Conservation (phyloP, 1,140 invertebrate genomes). For the Lordiphosa collinella region DNA sequence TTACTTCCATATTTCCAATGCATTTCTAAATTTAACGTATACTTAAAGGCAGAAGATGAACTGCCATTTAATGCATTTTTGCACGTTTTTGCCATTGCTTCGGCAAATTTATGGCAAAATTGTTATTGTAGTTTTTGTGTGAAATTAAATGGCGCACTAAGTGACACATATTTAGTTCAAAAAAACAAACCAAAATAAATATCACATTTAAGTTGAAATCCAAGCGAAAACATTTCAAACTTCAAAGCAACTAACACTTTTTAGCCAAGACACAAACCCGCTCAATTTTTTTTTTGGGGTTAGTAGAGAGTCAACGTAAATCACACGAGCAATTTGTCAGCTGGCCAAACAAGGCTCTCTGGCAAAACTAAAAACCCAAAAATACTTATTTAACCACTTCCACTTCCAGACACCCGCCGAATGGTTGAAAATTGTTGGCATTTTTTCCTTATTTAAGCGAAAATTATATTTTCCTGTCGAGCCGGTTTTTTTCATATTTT, state of each 20-base stretch:
- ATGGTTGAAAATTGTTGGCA: constrained; percentile 27
- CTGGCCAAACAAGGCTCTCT: constrained; percentile 17
- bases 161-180: constrained; percentile 23
- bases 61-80: constrained; percentile 4
- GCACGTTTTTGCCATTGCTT: constrained; percentile 27
- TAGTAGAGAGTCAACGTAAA: constrained; percentile 18
- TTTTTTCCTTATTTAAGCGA: constrained; percentile 72
- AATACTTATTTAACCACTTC: constrained; percentile 20
- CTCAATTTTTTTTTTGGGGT: constrained; percentile 10
- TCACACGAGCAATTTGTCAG: constrained; percentile 12
- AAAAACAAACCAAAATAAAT: constrained; percentile 13
- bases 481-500: constrained; percentile 55
- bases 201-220: constrained; percentile 25
- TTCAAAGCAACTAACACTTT: constrained; percentile 30
- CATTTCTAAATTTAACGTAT: no score
- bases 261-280: constrained; percentile 12
- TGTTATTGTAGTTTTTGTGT: constrained; percentile 14
- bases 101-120: constrained; percentile 24
- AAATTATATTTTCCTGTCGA: constrained; percentile 73
- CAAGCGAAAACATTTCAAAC: constrained; percentile 9
- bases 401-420: constrained; percentile 3
- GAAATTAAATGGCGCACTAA: constrained; percentile 22
- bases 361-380: constrained; percentile 8
- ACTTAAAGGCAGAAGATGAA: no score
- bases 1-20: no score